These are phyloP conservation scores for Parnassius glacialis DNA, from an alignment of 2,888 invertebrate genomes.

Conservation along the genomic window DNA sequence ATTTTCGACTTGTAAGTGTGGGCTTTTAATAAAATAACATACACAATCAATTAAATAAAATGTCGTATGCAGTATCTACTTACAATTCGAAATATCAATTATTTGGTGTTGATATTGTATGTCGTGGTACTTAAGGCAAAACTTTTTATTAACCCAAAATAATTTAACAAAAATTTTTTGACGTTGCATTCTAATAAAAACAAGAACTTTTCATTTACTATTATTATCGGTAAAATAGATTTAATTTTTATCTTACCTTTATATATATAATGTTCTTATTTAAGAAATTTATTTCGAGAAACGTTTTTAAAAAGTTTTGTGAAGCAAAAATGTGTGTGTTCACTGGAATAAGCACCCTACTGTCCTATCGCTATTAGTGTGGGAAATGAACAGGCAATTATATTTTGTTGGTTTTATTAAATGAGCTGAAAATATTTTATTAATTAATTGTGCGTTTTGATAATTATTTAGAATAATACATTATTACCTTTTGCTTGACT, in stretches of 20 bases:
- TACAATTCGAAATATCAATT: conserved; percentile 40
- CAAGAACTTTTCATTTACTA: no score
- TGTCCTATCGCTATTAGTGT: conserved; percentile 76
- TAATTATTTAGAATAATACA: not conserved
- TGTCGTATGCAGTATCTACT: conserved; percentile 34
- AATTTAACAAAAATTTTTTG: no score
- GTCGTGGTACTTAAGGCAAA: conserved; percentile 60
- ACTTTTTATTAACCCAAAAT: conserved; percentile 38
- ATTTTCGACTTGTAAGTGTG: conserved; percentile 18
- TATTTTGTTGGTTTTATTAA: conserved; percentile 42
- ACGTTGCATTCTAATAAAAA: no score
- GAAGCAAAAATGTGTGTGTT: conserved; percentile 48
- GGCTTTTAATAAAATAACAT: no score
- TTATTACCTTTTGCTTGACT: not conserved
- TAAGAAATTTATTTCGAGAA: not conserved
- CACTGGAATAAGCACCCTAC: conserved; percentile 70
- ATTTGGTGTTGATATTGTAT: conserved; percentile 55
- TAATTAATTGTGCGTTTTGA: no score
- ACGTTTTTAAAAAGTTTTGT: conserved; percentile 47
- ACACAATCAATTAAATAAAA: not conserved
- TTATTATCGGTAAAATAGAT: no score
- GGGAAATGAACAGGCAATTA: conserved; percentile 58
- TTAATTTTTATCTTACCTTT: not conserved
- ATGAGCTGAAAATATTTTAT: conserved; percentile 40
- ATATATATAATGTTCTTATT: not conserved